Evolutionary conservation across 2,797 vertebrate species (phyloP).

Genomic region (Pipistrellus pipistrellus): DNA sequence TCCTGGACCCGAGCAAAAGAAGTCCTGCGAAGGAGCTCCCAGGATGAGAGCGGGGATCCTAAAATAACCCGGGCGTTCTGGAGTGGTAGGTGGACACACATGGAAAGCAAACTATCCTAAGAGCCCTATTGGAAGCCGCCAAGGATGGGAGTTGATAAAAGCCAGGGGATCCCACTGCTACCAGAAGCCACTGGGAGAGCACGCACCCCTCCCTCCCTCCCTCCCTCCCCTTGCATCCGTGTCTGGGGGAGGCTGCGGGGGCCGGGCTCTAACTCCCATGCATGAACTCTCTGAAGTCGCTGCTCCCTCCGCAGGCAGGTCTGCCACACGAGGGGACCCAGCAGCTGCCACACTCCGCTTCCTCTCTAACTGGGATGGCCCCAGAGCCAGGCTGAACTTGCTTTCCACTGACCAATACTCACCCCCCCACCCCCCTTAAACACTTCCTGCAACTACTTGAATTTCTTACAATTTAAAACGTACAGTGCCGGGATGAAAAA

Average conservation of each 20-base stretch:
- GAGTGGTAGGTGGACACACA: conserved; percentile 34
- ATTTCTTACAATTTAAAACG: conserved; percentile 35
- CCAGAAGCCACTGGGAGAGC: conserved; percentile 14
- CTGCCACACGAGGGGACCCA: background rate
- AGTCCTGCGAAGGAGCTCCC: conserved; percentile 31
- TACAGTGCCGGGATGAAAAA: background rate
- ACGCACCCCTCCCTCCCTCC: background rate
- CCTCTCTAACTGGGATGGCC: background rate
- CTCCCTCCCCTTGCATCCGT: background rate
- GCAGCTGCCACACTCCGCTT: background rate
- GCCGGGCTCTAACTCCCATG: conserved; percentile 15
- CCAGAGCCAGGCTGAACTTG: conserved; percentile 34
- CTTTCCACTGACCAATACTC: background rate
- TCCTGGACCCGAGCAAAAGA: conserved; percentile 44
- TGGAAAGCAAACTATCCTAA: conserved; percentile 57
- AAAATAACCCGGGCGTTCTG: conserved; percentile 62
- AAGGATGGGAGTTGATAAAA: conserved; percentile 65
- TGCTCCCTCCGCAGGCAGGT: background rate
- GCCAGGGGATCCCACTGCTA: conserved; percentile 46
- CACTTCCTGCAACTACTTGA: conserved; percentile 19
- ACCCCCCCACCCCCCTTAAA: background rate
- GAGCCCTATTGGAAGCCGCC: conserved; percentile 55
- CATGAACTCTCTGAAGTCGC: conserved; percentile 63
- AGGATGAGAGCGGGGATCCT: conserved; percentile 50
- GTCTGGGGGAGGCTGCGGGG: background rate